These are phyloP conservation scores for Sitophilus oryzae DNA, from an alignment of 1,140 invertebrate genomes.

Conservation along the genomic window DNA sequence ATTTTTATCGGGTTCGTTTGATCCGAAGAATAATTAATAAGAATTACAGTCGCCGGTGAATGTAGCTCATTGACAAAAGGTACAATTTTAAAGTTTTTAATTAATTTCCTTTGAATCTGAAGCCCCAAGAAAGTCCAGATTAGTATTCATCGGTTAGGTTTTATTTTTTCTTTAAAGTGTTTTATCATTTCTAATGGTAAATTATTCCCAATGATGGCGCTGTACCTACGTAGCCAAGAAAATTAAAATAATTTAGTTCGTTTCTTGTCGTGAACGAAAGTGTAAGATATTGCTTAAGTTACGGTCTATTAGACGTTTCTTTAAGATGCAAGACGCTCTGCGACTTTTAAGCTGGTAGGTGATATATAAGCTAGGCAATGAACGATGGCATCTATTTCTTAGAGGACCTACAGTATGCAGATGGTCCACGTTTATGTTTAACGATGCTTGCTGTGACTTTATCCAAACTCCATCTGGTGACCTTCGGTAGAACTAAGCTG, in stretches of 20 bases:
- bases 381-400: constrained; percentile 14
- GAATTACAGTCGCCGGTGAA: constrained; percentile 11
- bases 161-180: constrained; percentile 1
- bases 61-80: constrained; percentile 16
- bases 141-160: constrained; percentile 2
- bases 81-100: constrained; percentile 20
- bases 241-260: no score
- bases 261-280: no score
- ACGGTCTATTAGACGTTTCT: background rate
- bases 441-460: constrained; percentile 19
- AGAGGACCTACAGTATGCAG: constrained; percentile 12
- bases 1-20: constrained; percentile 1
- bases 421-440: constrained; percentile 20
- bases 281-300: background rate
- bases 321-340: background rate
- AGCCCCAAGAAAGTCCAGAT: constrained; percentile 5
- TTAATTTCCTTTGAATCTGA: constrained; percentile 11
- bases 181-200: no score
- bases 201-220: no score
- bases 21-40: constrained; percentile 18
- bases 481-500: constrained; percentile 16
- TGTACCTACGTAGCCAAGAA: no score
- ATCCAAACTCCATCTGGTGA: constrained; percentile 22
- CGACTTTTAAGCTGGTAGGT: constrained; percentile 4
- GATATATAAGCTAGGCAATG: constrained; percentile 8